Base-by-base conservation (phyloP, 2,113 vertebrate species). In the Ciconia stormi region DNA sequence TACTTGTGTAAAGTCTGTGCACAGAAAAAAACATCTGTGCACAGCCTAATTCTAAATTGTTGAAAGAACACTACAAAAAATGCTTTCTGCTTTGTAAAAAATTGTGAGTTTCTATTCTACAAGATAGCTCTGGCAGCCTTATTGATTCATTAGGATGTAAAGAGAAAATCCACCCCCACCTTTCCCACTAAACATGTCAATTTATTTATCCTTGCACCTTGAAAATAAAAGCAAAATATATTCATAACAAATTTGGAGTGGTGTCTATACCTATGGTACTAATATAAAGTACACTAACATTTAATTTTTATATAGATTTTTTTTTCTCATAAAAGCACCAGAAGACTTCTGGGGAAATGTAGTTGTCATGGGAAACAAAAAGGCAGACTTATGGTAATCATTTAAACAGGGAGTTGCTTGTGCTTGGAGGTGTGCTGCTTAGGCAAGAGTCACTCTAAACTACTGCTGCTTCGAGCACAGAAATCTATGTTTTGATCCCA, bases 341-440 rank as follows among this genome's bases (percentile, higher is more conserved):
- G 34, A 47, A 56, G 4, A 53, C 74, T 90, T 84, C 61, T 72
- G 61, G 85, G 66, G 47, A 90, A 81, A 90, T n/a, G 25, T 58
- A 52, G 82, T 94, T 94, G 70, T 52, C 11, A 91, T 59, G 82
- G 92, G 66, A 87, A 88, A 90, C 78, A 87, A 96, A 87, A 77
- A 82, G 14, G 4, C 9, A 50, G 30, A 70, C 13, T 61, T 72
- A 25, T 2, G 5, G 3, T 59, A 38, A 22, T 82, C 38, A 36
- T 36, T 44, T 55, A 77, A 2, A 23, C n/a, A n/a, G 6, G 5
- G 7, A 70, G 9, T 25, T 80, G 9, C 10, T 82, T 71, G 12
- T 82, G 23, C 32, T 46, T 58, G 27, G 19, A 62, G 42, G 6
- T 58, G 4, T 56, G 34, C 10, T 91, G 26, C 23, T 49, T 53